phyloP scores from a whole-genome alignment of 2,797 vertebrate genomes.

The Sebastes reedi region DNA sequence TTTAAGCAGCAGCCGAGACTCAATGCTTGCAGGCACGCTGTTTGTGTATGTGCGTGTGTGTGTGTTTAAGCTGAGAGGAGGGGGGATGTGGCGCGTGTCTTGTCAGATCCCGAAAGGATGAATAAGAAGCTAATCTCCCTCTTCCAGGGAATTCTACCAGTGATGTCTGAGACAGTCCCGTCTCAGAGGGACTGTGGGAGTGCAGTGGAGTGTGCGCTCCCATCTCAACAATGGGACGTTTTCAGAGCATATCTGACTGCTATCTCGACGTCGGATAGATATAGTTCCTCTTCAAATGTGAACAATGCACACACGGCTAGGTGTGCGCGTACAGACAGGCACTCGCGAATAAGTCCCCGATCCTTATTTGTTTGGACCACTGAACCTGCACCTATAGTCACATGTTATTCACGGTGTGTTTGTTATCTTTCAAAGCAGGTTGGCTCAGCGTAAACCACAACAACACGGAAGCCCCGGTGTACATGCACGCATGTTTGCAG shows the following conservation, averaged over 20 bases:
- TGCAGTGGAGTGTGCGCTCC: conserved; percentile 49
- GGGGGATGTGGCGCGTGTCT: conserved; percentile 51
- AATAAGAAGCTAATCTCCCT: conserved; percentile 78
- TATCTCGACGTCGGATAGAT: conserved; percentile 35
- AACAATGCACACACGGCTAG: conserved; percentile 20
- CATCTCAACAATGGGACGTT: conserved; percentile 44
- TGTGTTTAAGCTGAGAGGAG: conserved; percentile 44
- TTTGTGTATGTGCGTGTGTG: conserved; percentile 48
- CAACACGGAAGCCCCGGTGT: neutral
- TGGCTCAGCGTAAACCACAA: conserved; percentile 11
- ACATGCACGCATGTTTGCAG: neutral
- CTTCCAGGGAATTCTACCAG: conserved; percentile 69
- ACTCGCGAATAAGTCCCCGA: neutral
- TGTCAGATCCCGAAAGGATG: conserved; percentile 74
- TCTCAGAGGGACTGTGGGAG: conserved; percentile 62
- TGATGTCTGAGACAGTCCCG: conserved; percentile 59
- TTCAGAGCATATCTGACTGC: conserved; percentile 48
- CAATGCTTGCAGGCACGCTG: conserved; percentile 36
- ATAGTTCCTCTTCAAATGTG: conserved; percentile 31
- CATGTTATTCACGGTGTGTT: conserved; percentile 2
- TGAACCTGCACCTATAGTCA: conserved; percentile 13
- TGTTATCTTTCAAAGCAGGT: conserved; percentile 47
- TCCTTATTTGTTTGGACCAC: conserved; percentile 32
- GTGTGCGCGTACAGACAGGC: neutral
- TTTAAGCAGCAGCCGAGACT: conserved; percentile 50